Conservation (phyloP, 2,797 vertebrate species). For the Ibycter americanus region DNA sequence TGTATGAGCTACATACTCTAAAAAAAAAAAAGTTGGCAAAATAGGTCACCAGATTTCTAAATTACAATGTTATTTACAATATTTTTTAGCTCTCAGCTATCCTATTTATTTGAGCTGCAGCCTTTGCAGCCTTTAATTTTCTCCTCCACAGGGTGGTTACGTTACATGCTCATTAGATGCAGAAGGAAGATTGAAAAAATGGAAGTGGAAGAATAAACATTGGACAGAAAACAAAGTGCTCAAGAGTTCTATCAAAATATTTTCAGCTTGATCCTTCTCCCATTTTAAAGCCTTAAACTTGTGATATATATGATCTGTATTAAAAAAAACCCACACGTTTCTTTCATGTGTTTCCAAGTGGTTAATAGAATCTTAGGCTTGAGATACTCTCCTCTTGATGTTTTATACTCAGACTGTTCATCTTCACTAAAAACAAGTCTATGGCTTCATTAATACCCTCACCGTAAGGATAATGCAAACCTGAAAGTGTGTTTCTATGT, state of each 20-base stretch:
- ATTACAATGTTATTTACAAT: constrained; percentile 29
- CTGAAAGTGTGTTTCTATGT: not conserved
- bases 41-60: not conserved
- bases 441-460: not conserved
- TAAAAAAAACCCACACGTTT: not conserved
- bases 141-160: constrained; percentile 8
- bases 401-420: not conserved
- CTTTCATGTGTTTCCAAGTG: constrained; percentile 14
- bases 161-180: constrained; percentile 2
- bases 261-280: not conserved
- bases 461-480: not conserved
- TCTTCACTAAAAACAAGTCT: not conserved
- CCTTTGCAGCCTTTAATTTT: constrained; percentile 40
- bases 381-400: not conserved
- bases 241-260: not conserved
- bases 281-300: not conserved
- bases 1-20: not conserved
- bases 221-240: constrained; percentile 39
- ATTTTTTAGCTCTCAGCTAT: constrained; percentile 41
- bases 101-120: constrained; percentile 6
- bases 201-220: constrained; percentile 1
- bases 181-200: constrained; percentile 27
- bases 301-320: not conserved
- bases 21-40: not conserved
- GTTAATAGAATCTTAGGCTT: not conserved